Percentiles rank a stretch among this genome's conserved stretches.
phyloP scores from a whole-genome alignment of 2,888 invertebrate genomes.

The Ypsolopha scabrella region DNA sequence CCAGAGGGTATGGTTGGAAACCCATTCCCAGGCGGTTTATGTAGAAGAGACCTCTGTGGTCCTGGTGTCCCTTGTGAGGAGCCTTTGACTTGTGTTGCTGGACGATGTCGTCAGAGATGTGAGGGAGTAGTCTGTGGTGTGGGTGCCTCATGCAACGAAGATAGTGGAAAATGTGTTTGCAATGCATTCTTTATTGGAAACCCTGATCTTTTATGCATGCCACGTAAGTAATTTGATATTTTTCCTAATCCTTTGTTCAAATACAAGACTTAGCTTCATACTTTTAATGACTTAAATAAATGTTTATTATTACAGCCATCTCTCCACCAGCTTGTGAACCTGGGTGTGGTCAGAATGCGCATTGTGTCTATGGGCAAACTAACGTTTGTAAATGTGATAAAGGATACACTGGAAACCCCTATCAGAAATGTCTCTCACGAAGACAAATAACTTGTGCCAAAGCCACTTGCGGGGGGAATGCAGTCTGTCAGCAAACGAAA shows the following conservation, averaged over 20 bases:
- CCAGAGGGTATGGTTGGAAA: conserved; percentile 89
- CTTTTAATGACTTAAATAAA: not conserved
- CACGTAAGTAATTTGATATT: conserved; percentile 75
- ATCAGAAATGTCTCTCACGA: conserved; percentile 80
- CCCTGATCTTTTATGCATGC: conserved; percentile 90
- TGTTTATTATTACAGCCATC: conserved; percentile 71
- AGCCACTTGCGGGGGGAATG: conserved; percentile 81
- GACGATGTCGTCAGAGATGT: conserved; percentile 90
- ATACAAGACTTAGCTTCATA: no score
- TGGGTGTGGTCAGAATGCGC: conserved; percentile 84
- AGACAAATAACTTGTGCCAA: conserved; percentile 78
- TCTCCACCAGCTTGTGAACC: conserved; percentile 83
- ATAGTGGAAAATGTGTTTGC: conserved; percentile 86
- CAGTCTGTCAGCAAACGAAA: conserved; percentile 82
- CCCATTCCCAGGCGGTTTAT: conserved; percentile 91
- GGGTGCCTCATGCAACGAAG: conserved; percentile 86
- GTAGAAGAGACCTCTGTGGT: conserved; percentile 85
- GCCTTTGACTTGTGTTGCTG: conserved; percentile 86
- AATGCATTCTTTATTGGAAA: conserved; percentile 90
- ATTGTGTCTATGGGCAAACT: conserved; percentile 84
- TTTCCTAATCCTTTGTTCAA: no score
- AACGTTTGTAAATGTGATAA: conserved; percentile 87
- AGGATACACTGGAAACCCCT: conserved; percentile 89
- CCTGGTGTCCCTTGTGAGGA: conserved; percentile 80
- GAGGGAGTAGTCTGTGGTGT: conserved; percentile 89